phyloP scores from a whole-genome alignment of 2,113 vertebrate species.

The Onychostruthus taczanowskii region DNA sequence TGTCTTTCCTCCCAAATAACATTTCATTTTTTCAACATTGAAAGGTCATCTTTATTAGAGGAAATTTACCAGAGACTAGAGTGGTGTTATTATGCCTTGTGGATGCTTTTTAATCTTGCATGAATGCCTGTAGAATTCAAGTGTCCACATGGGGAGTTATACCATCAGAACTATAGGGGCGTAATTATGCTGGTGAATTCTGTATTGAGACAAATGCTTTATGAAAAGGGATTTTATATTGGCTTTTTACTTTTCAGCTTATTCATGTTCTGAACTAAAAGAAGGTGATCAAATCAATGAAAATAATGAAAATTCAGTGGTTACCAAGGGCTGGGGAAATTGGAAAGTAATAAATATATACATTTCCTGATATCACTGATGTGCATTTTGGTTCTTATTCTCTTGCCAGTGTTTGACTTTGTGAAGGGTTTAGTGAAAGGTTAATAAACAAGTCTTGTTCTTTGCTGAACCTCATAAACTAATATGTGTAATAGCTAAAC shows the following conservation, averaged over 20 bases:
- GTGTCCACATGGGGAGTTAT: conserved; percentile 7
- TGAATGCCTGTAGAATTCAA: conserved; percentile 42
- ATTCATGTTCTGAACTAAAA: conserved; percentile 20
- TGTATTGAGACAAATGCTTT: conserved; percentile 18
- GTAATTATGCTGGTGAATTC: conserved; percentile 3
- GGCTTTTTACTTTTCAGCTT: conserved; percentile 5
- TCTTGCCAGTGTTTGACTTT: neutral
- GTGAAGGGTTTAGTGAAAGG: conserved; percentile 27
- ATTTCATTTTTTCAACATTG: neutral
- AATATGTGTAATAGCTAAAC: conserved; percentile 25
- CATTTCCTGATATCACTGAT: neutral
- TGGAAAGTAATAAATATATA: conserved; percentile 48
- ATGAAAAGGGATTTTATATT: conserved; percentile 42
- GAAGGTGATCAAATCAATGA: conserved; percentile 44
- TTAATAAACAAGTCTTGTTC: conserved; percentile 8
- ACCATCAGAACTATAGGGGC: neutral
- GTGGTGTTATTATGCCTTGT: conserved; percentile 44
- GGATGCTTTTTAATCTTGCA: conserved; percentile 50
- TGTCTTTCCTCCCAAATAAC: neutral
- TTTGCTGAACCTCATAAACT: conserved; percentile 24
- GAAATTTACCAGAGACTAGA: conserved; percentile 35
- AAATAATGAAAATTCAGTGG: conserved; percentile 50
- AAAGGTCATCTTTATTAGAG: conserved; percentile 19
- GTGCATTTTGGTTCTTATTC: neutral
- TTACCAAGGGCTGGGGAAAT: conserved; percentile 26